Evolutionary conservation across 37 sponge, comb jelly and placozoan genomes (phyloP).

Genomic region (Mnemiopsis leidyi): DNA sequence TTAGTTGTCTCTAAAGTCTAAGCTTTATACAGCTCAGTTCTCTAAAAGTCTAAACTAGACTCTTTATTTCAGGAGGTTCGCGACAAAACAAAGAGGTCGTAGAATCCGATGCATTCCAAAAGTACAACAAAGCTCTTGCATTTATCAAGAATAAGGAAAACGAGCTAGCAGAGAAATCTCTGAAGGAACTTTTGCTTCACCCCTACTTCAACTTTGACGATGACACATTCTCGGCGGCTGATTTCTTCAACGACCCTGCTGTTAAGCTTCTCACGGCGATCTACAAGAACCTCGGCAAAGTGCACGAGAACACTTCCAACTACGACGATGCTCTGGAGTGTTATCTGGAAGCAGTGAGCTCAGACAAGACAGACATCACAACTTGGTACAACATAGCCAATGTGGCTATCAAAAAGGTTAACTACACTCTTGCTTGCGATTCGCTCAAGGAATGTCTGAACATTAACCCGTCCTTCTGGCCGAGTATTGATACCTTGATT

Average conservation of each 20-base stretch:
- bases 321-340: constrained; percentile 58
- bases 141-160: constrained; percentile 55
- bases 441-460: constrained; percentile 48
- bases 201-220: constrained; percentile 60
- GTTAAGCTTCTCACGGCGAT: constrained; percentile 37
- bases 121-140: constrained; percentile 35
- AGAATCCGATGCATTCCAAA: constrained; percentile 60
- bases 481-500: constrained; percentile 57
- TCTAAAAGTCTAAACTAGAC: background rate
- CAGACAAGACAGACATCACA: constrained; percentile 49
- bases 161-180: constrained; percentile 50
- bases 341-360: constrained; percentile 44
- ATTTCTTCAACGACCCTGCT: constrained; percentile 61
- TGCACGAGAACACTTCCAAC: constrained; percentile 45
- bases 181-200: constrained; percentile 38
- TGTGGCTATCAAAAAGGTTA: constrained; percentile 53
- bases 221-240: constrained; percentile 27
- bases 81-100: constrained; percentile 61
- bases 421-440: constrained; percentile 44
- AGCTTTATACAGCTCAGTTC: background rate
- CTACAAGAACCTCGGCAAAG: constrained; percentile 65
- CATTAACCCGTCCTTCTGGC: constrained; percentile 45
- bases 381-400: constrained; percentile 51
- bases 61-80: constrained; percentile 1
- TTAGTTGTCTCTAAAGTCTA: no score